Conservation (phyloP, 1,140 invertebrate species). For the Bactericera cockerelli region DNA sequence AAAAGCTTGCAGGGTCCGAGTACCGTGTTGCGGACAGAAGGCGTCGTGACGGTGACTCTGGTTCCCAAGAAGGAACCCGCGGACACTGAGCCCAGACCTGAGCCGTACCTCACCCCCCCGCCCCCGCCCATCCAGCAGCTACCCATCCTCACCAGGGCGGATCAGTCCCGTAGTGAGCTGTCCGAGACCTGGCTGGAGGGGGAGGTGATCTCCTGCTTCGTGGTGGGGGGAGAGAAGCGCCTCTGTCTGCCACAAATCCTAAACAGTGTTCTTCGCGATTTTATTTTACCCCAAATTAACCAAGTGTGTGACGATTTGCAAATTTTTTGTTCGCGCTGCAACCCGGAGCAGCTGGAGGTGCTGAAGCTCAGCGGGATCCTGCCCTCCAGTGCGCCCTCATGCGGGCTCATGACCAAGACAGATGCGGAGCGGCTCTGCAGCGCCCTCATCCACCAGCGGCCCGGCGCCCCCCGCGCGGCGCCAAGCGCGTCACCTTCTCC, state of each 20-base stretch:
- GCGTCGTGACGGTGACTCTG: slow-evolving; percentile 22
- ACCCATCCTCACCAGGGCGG: slow-evolving; percentile 68
- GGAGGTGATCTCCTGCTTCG: slow-evolving; percentile 85
- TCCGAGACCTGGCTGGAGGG: slow-evolving; percentile 81
- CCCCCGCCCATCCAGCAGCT: slow-evolving; percentile 37
- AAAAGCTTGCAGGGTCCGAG: slow-evolving; percentile 82
- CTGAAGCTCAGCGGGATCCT: slow-evolving; percentile 74
- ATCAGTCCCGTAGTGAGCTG: slow-evolving; percentile 62
- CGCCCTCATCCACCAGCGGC: slow-evolving; percentile 50
- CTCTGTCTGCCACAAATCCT: slow-evolving; percentile 90
- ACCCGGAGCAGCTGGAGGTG: slow-evolving; percentile 77
- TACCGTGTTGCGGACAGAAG: slow-evolving; percentile 32
- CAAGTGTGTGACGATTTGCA: slow-evolving; percentile 86
- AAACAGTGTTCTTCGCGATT: slow-evolving; percentile 78
- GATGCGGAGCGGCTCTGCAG: slow-evolving; percentile 89
- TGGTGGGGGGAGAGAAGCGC: slow-evolving; percentile 85
- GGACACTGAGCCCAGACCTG: slow-evolving; percentile 27
- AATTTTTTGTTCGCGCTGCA: slow-evolving; percentile 89
- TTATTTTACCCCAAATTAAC: slow-evolving; percentile 83
- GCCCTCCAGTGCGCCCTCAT: slow-evolving; percentile 69
- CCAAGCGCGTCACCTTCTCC: slow-evolving; percentile 32
- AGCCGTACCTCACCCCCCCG: slow-evolving; percentile 26
- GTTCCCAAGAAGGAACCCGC: slow-evolving; percentile 6
- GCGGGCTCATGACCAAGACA: slow-evolving; percentile 94
- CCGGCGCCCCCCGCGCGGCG: slow-evolving; percentile 25